Evolutionary conservation across 1,140 invertebrate species (phyloP).

Genomic region (Caerostris darwini): DNA sequence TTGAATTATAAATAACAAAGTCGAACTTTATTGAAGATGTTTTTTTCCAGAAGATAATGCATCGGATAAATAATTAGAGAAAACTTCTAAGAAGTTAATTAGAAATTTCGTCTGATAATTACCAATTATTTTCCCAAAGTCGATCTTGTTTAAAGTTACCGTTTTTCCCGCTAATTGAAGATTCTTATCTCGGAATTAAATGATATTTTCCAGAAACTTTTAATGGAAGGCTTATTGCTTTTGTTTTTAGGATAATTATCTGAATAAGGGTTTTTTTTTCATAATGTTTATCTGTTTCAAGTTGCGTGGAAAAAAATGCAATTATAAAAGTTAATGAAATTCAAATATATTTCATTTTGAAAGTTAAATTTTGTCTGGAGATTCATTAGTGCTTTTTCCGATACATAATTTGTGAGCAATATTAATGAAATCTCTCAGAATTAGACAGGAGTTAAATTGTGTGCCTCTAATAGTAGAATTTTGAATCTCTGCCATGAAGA

Average conservation of each 20-base stretch:
- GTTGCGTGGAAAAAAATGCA: neutral
- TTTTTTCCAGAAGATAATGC: conserved; percentile 3
- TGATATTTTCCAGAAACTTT: conserved; percentile 21
- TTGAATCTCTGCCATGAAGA: no score
- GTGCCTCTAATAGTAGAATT: no score
- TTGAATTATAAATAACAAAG: neutral
- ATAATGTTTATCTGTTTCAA: neutral
- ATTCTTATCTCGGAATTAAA: neutral
- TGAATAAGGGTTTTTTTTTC: neutral
- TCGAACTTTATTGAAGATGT: conserved; percentile 33
- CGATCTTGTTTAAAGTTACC: neutral
- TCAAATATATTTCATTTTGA: neutral
- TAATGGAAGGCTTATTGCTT: conserved; percentile 24
- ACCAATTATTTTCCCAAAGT: conserved; percentile 42
- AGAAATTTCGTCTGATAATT: conserved; percentile 59
- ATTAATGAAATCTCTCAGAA: neutral
- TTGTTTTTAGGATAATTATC: conserved; percentile 48
- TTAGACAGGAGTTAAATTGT: neutral
- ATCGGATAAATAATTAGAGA: conserved; percentile 66
- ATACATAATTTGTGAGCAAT: neutral
- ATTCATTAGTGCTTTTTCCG: conserved; percentile 5
- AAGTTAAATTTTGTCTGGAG: neutral
- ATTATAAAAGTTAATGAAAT: conserved; percentile 16
- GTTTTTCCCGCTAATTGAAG: conserved; percentile 50
- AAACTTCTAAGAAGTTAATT: conserved; percentile 62